These are phyloP conservation scores for Lontra canadensis DNA, from an alignment of 2,113 vertebrate species.

Conservation along the genomic window DNA sequence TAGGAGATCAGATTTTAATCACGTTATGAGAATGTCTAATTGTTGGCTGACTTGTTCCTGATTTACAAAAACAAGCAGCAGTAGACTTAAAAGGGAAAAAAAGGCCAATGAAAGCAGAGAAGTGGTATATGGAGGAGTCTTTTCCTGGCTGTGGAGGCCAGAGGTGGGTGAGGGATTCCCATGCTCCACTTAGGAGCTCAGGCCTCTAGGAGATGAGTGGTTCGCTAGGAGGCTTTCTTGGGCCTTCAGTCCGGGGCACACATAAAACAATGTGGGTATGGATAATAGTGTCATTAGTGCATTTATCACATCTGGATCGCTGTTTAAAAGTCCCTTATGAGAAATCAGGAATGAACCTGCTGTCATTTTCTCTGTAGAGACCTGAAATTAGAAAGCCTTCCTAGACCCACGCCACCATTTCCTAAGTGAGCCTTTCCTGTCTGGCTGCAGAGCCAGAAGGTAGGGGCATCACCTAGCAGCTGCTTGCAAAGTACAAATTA, in stretches of 20 bases:
- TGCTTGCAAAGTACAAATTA: slow-evolving; percentile 12
- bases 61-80: slow-evolving; percentile 55
- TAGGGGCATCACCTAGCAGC: background rate
- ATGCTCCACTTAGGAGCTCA: background rate
- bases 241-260: background rate
- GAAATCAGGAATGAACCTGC: background rate
- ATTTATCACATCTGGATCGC: background rate
- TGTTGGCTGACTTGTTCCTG: background rate
- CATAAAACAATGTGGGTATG: background rate
- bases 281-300: background rate
- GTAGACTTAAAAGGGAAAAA: background rate
- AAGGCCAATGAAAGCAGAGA: background rate
- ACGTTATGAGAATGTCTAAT: background rate
- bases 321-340: background rate
- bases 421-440: background rate
- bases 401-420: background rate
- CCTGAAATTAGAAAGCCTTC: background rate
- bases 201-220: background rate
- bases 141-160: background rate
- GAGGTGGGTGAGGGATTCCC: background rate
- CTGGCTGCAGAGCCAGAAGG: background rate
- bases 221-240: background rate
- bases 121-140: background rate
- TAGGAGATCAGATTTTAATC: background rate
- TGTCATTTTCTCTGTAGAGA: slow-evolving; percentile 26